phyloP scores from a whole-genome alignment of 2,113 vertebrate genomes.

The Arizona elegans region DNA sequence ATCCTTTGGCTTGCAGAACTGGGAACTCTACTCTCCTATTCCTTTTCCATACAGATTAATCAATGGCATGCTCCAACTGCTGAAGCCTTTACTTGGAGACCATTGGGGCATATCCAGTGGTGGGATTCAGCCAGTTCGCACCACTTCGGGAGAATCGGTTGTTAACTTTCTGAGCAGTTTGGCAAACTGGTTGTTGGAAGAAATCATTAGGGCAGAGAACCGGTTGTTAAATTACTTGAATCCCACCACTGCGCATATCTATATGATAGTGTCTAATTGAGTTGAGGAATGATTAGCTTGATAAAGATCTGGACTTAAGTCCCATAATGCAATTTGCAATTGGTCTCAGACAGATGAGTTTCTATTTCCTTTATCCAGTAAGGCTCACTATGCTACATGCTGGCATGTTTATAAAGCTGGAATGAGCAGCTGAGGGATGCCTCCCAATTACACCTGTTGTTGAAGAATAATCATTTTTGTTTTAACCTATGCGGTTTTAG shows the following conservation, averaged over 20 bases:
- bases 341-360: conserved; percentile 53
- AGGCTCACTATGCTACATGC: conserved; percentile 6
- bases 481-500: not conserved
- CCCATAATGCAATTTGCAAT: conserved; percentile 51
- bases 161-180: too few species aligned
- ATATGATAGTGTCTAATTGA: conserved; percentile 28
- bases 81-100: conserved; percentile 32
- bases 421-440: conserved; percentile 49
- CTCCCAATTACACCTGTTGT: conserved; percentile 12
- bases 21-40: not conserved
- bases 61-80: not conserved
- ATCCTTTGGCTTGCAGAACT: not conserved
- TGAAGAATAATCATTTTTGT: not conserved
- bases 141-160: too few species aligned
- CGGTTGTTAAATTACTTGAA: too few species aligned
- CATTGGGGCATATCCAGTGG: not conserved
- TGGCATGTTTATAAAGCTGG: conserved; percentile 49
- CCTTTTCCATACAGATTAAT: not conserved
- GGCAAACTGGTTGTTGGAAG: too few species aligned
- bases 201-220: too few species aligned
- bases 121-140: too few species aligned
- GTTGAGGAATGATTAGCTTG: conserved; percentile 33
- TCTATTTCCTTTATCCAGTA: conserved; percentile 48
- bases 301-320: conserved; percentile 49
- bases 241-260: not conserved